Base-by-base conservation (phyloP, 2,888 invertebrate species). In the Germaria angustata region DNA sequence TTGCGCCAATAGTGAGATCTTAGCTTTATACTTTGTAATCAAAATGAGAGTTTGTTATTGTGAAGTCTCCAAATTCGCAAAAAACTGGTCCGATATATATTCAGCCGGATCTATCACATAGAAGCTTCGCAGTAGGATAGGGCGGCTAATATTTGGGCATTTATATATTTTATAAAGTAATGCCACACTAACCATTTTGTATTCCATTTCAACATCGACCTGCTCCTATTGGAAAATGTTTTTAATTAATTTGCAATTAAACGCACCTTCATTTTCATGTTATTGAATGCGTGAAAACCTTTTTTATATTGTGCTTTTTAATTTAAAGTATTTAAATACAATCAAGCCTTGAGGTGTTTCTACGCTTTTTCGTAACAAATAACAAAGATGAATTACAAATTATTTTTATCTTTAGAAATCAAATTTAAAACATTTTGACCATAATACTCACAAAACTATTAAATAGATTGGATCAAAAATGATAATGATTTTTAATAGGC, bases 371-470 rank as follows among this genome's bases (percentile, higher is more conserved):
- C 24, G 24, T n/a, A 17, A 55, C 9, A 32, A 41, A 22, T 24
- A 41, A 41, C 11, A 39, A 46, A 32, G 46, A 28, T 34, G 46
- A 0, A 65, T 46, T 34, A 65, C 32, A 32, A 46, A 32, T 65
- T 20, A 34, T 49, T 46, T 49, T 34, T 46, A 49, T 46, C 32
- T 65, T 34, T 51, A 36, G 15, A 66, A 46, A n/a, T 49, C 34
- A 32, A 63, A 46, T 20, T 46, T 65, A 11, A 65, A 65, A 65
- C 13, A 20, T 34, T 65, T 65, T 65, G 46, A 65, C 15, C 44
- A 49, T 22, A 34, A 49, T 49, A 6, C 7, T 49, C 17, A 34
- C 46, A 34, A 65, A 66, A 36, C 66, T 49, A 51, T 66, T 20
- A 22, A 36, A 24, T 51, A 36, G 11, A 20, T 8, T 2, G 2